A percentile compares a stretch with the other conserved stretches of the same genome.
Conservation (phyloP, 1,140 invertebrate genomes). For the Drosophila seguyi region DNA sequence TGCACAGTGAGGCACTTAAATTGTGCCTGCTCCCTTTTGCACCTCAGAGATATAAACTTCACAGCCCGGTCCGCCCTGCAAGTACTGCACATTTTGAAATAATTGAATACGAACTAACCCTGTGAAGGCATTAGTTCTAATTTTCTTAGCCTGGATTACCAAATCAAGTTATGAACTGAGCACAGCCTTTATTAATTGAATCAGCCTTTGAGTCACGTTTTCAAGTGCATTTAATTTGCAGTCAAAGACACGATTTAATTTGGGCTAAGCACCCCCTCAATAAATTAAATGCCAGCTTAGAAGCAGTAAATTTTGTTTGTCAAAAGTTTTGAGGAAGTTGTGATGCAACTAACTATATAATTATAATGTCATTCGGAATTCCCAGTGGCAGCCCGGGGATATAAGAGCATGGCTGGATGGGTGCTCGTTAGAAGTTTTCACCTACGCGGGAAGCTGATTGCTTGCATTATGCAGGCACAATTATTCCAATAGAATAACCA, state of each 20-base stretch:
- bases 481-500: constrained; percentile 17
- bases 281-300: constrained; percentile 26
- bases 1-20: constrained; percentile 22
- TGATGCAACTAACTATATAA: constrained; percentile 13
- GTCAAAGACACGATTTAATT: constrained; percentile 1
- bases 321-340: constrained; percentile 9
- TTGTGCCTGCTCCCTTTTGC: constrained; percentile 22
- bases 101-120: background rate
- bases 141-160: constrained; percentile 19
- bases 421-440: constrained; percentile 1
- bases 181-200: constrained; percentile 31
- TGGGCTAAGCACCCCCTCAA: constrained; percentile 16
- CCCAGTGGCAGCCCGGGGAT: background rate
- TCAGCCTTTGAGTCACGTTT: constrained; percentile 42
- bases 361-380: constrained; percentile 33
- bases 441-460: constrained; percentile 7
- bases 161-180: constrained; percentile 34
- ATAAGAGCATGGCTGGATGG: background rate
- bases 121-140: constrained; percentile 27
- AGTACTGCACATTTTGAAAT: constrained; percentile 1
- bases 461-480: constrained; percentile 24
- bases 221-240: constrained; percentile 32
- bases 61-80: background rate
- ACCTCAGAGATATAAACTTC: constrained; percentile 15
- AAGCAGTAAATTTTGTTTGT: background rate